phyloP scores from a whole-genome alignment of 1,140 invertebrate genomes.

The Lanistes nyassanus region DNA sequence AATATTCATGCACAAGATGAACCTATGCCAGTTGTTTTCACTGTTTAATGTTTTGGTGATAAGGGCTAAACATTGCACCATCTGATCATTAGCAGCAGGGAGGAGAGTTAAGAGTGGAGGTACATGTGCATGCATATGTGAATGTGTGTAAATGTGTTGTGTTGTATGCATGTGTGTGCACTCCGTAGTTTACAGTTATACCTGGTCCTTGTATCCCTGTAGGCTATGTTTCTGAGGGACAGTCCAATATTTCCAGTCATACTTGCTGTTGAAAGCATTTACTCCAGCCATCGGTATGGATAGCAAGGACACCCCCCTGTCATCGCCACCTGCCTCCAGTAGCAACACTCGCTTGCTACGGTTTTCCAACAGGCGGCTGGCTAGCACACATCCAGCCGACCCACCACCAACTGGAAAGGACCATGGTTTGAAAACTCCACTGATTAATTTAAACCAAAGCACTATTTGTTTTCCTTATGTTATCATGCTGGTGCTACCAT shows the following conservation, averaged over 20 bases:
- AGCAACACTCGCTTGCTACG: constrained; percentile 18
- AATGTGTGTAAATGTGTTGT: not conserved
- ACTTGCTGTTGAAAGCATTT: constrained; percentile 27
- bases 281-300: constrained; percentile 45
- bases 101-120: too few relatives aligned
- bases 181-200: constrained; percentile 12
- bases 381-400: constrained; percentile 34
- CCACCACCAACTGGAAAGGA: constrained; percentile 30
- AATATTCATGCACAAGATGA: too few relatives aligned
- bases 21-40: too few relatives aligned
- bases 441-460: not conserved
- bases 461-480: not conserved
- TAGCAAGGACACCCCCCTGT: constrained; percentile 74
- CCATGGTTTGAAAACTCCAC: not conserved
- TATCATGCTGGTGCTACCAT: not conserved
- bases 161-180: not conserved
- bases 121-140: not conserved
- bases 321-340: constrained; percentile 34
- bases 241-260: constrained; percentile 94
- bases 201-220: constrained; percentile 75
- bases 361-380: constrained; percentile 31
- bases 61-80: too few relatives aligned
- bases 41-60: too few relatives aligned
- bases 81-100: too few relatives aligned
- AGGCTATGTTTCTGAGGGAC: constrained; percentile 86